Conservation (phyloP, 2,113 vertebrate genomes). For the Sinocyclocheilus grahami region DNA sequence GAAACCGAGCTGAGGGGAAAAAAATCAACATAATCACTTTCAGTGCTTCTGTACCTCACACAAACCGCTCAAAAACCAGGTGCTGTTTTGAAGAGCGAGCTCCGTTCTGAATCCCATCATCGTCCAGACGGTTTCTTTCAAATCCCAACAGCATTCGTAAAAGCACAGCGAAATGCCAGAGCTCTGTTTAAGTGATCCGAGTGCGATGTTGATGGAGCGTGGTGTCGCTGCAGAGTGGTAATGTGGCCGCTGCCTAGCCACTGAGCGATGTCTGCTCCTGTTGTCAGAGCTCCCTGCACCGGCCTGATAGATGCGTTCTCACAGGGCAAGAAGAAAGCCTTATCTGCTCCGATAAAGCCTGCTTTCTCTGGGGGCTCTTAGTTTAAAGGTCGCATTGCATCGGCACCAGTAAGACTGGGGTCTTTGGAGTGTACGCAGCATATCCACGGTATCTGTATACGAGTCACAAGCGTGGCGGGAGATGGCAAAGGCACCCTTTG, state of each 20-base stretch:
- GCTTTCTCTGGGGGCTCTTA: conserved; percentile 45
- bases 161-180: not conserved
- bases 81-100: conserved; percentile 10
- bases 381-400: conserved; percentile 50
- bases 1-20: conserved; percentile 11
- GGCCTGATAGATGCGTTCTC: conserved; percentile 44
- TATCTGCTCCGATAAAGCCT: conserved; percentile 55
- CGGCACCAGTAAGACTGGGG: conserved; percentile 22
- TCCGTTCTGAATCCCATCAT: not conserved
- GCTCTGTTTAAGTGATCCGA: conserved; percentile 31
- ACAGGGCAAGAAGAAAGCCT: conserved; percentile 37
- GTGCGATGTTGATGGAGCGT: not conserved
- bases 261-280: conserved; percentile 33
- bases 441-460: conserved; percentile 44
- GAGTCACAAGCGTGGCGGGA: conserved; percentile 28
- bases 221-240: not conserved
- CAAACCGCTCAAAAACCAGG: not conserved
- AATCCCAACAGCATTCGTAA: conserved; percentile 21
- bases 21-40: conserved; percentile 46
- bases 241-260: not conserved
- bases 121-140: conserved; percentile 18
- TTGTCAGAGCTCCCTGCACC: conserved; percentile 13
- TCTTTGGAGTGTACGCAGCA: conserved; percentile 42
- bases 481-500: conserved; percentile 38
- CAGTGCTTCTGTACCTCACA: conserved; percentile 15